These are phyloP conservation scores for Eupithecia pulchellata DNA, from an alignment of 2,888 invertebrate species.

Conservation along the genomic window DNA sequence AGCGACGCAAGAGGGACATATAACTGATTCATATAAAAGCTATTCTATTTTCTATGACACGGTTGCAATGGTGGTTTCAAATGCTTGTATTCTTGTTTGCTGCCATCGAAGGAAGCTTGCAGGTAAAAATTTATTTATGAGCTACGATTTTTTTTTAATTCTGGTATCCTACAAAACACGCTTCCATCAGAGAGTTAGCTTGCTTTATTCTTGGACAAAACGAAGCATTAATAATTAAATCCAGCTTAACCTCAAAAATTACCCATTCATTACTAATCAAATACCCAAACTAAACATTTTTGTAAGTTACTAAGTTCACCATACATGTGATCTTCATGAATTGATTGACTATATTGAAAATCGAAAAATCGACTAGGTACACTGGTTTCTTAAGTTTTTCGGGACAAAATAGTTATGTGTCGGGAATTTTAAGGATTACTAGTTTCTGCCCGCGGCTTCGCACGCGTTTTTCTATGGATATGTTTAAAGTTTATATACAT, in stretches of 20 bases:
- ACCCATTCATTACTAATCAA: neutral
- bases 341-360: no score
- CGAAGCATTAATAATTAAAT: neutral
- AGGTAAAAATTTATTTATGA: constrained; percentile 26
- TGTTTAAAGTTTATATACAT: no score
- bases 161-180: neutral
- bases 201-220: neutral
- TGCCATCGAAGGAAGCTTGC: constrained; percentile 22
- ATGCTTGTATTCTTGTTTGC: constrained; percentile 11
- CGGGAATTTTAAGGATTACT: neutral
- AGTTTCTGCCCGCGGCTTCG: neutral
- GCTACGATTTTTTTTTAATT: neutral
- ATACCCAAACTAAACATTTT: neutral
- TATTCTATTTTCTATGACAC: neutral
- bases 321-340: neutral
- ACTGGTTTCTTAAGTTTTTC: no score
- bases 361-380: no score
- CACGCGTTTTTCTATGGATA: neutral
- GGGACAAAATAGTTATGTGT: no score
- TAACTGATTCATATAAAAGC: neutral
- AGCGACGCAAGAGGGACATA: constrained; percentile 10
- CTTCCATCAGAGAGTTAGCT: neutral
- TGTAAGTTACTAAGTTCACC: neutral
- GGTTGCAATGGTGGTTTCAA: constrained; percentile 12
- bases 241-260: neutral